These are phyloP conservation scores for Cheilinus undulatus DNA, from an alignment of 2,113 vertebrate genomes.

Conservation along the genomic window DNA sequence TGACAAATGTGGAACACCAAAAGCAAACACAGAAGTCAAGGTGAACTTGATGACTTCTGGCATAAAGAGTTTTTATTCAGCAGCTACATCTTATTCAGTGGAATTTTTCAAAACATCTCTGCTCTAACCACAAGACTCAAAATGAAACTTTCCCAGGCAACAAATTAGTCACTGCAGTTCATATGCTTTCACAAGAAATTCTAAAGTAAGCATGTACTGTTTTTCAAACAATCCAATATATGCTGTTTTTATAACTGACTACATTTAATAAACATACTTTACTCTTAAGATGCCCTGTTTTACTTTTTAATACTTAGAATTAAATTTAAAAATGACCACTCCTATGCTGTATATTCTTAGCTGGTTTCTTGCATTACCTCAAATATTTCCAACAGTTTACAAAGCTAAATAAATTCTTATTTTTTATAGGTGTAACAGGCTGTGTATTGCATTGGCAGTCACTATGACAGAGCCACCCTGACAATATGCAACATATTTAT, in stretches of 20 bases:
- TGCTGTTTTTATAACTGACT: background rate
- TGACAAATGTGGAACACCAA: background rate
- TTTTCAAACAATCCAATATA: slow-evolving; percentile 31
- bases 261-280: background rate
- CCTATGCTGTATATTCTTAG: no score
- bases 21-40: background rate
- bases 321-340: no score
- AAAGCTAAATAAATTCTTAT: no score
- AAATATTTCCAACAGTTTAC: no score
- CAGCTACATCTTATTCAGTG: background rate
- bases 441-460: no score
- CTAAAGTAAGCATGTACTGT: slow-evolving; percentile 5
- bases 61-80: slow-evolving; percentile 20
- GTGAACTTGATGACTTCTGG: slow-evolving; percentile 15
- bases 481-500: no score
- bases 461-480: no score
- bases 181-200: slow-evolving; percentile 12
- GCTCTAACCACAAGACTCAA: background rate
- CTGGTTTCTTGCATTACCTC: no score
- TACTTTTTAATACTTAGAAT: no score
- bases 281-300: background rate
- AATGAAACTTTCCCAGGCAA: slow-evolving; percentile 26
- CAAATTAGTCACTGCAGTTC: slow-evolving; percentile 25
- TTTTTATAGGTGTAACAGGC: no score
- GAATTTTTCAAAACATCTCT: background rate